Base-by-base conservation (phyloP, 1,140 invertebrate genomes). In the Ips typographus region DNA sequence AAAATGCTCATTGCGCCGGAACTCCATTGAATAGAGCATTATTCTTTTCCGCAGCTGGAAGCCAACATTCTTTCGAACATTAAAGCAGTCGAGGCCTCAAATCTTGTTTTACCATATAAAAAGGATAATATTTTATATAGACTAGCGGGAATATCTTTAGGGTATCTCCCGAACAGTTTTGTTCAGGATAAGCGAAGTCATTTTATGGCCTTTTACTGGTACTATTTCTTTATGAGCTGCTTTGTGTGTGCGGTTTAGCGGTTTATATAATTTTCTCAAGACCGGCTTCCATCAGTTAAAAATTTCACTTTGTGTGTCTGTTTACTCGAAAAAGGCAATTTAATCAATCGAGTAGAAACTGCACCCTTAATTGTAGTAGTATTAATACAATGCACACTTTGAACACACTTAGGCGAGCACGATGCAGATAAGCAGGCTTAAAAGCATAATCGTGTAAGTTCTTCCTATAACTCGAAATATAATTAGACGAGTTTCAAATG, bases 71-170 rank as follows among this genome's bases (percentile, higher is more conserved):
- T 44, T 60, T 60, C 44, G 44, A 60, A 60, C 58, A 44, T 53
- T 63, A 63, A 53, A 53, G 44, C 61, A 1, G 38, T 8, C 49
- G 4, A 8, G n/a, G 61, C 61, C 3, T 52, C 44, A 63, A 63
- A 63, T 63, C 61, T 63, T 63, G 40, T 63, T 63, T 63, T 63
- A 63, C 47, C 61, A 63, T 63, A 63, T 63, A 52, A 63, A 63
- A 63, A 52, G 61, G 61, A 63, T 63, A 63, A 49, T 63, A 63
- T 63, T 63, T 63, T 52, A 52, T 63, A 52, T 39, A 52, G 40
- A 40, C 40, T 63, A n/a, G 36, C 22, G 38, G 61, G 44, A 52
- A 62, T 62, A 44, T 47, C 7, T 43, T 37, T 5, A 37, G 37
- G 44, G 37, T 8, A 62, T 43, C 38, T 59, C 40, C 7, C 37